Base-by-base conservation (phyloP, 2,113 vertebrate genomes). In the Fregata magnificens region DNA sequence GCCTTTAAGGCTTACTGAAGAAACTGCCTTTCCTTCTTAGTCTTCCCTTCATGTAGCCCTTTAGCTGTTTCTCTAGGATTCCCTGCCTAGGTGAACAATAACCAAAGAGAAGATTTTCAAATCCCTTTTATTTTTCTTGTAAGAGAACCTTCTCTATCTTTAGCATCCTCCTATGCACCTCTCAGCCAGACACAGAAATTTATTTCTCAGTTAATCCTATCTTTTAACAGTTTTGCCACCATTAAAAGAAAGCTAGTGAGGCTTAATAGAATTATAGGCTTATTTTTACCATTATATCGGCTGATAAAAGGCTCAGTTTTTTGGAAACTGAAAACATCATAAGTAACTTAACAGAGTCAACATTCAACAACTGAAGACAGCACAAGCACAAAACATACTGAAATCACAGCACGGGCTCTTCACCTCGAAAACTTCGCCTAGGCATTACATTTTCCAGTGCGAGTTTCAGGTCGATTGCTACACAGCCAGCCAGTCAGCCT, bases 91-190 rank as follows among this genome's bases (percentile, higher is more conserved):
- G 63, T 82, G 84, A 90, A 78, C 71, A 95, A 70, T 86, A 96
- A 96, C 65, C 56, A 58, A 91, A 91, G 59, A 55, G 52, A 97
- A 81, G 52, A 71, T 91, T 96, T 97, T 96, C 61, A 86, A 89
- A 71, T 82, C 85, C 59, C 49, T 76, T 94, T 92, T 82, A 53
- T 87, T 70, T 96, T 95, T 86, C 83, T 77, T 87, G 22, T 62
- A 86, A 88, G 62, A 96, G 70, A 96, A 95, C 82, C 50, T 94
- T 96, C 95, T 90, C 94, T 94, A 93, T 93, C 91, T 94, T 96
- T 93, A 94, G 85, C 82, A 96, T 61, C 96, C 96, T 98, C 97
- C 97, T 93, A 95, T 95, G 92, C 90, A 96, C 84, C 91, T 82
- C 87, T 62, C 95, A 96, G 67, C 81, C 81, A 93, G 91, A 93